Base-by-base conservation (phyloP, 2,113 vertebrate species). In the Fregata magnificens region DNA sequence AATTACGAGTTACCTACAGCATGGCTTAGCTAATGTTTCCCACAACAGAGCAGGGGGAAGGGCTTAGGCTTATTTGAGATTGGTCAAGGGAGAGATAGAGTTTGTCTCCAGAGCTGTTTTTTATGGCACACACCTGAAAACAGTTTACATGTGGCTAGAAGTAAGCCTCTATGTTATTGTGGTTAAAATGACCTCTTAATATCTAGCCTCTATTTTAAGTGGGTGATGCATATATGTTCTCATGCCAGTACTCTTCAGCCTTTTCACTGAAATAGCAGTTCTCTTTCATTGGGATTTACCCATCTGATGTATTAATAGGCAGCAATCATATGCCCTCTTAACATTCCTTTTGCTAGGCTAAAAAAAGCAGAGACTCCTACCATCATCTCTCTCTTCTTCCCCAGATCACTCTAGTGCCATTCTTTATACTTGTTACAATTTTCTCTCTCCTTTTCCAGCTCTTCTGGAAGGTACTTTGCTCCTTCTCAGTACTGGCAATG, bases 251-350 rank as follows among this genome's bases (percentile, higher is more conserved):
- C 78, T 85, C 92, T 90, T 87, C 78, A 58, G 45, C 49, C 93
- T 93, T 94, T 95, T 90, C 91, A 93, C 95, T 80, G 78, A 95
- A 96, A 95, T 90, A 91, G 70, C 34, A 94, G 18, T 79, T 95
- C 81, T 70, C 82, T 90, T 94, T 88, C 58, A 49, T 45, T 90
- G 90, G 93, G 95, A 62, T 95, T 97, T 96, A 93, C 92, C 93
- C 95, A 72, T 65, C 90, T 65, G 74, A 80, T 91, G 53, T 96
- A 96, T 95, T 96, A 94, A 97, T 90, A 97, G 96, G 82, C 82
- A 93, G 92, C 85, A 96, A 90, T 86, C 95, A 86, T 86, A 90
- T 77, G 82, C 31, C 78, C 49, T 94, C 82, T 96, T 95, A 90
- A 95, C 95, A 94, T 94, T 96, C 90, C 67, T 92, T 93, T 82